Evolutionary conservation across 2,113 vertebrate genomes (phyloP), one percentile per base, ranked within the genome.

Genomic region (Oxygymnocypris stewartii): DNA sequence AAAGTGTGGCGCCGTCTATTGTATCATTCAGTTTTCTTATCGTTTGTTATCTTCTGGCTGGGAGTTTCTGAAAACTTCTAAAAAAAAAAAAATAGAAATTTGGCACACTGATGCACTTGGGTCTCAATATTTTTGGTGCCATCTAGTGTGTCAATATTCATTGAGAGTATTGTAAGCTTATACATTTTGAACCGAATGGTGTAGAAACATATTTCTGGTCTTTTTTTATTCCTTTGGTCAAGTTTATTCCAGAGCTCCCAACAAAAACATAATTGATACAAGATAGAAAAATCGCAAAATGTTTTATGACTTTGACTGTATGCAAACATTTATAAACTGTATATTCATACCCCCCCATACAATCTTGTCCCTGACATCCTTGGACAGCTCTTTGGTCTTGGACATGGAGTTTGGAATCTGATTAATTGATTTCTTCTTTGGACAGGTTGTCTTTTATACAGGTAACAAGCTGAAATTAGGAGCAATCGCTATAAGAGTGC

Each of bases 111-210:
- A 28, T 25, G 28, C n/a, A 76, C 8, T 76, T 76, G 12, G n/a
- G 74, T 79, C 54, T 79, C 31, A 51, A 11, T 23, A 40, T 79
- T 79, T n/a, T 59, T 13, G n/a, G 31, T 40, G n/a, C 74, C 67
- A 71, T 11, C 69, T 73, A 73, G 69, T 11, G 69, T 73, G 3
- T 5, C 20, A 40, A 40, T 23, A 10, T 40, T 11, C 18, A 73
- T 5, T 16, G 35, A 37, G 35, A 37, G 11, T 20, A 11, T 40
- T 37, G 20, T 73, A 23, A 23, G 16, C 67, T 37, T 71, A 8
- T 71, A 42, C 44, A 0, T 37, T 18, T 12, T 74, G 9, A n/a
- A 25, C 10, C 6, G 0, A 74, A n/a, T n/a, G 10, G 71, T 44
- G 5, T 25, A 25, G 40, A 74, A 40, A 20, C 37, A 71, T 20